Evolutionary conservation across 2,113 vertebrate species (phyloP), one percentile per base, ranked within the genome.

Genomic region (Hippoglossus stenolepis): DNA sequence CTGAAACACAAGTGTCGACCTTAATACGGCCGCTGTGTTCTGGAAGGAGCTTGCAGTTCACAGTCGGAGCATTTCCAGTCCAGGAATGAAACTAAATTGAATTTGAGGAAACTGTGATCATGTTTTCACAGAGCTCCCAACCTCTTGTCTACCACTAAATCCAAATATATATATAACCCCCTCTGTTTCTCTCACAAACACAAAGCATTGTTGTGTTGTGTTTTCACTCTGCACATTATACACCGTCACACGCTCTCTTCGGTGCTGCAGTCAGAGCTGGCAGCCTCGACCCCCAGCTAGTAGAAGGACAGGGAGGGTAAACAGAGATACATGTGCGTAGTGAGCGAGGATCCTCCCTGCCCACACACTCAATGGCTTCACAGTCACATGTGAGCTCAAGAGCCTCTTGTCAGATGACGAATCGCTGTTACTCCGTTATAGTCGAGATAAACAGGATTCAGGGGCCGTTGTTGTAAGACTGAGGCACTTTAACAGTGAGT

Each of bases 301-400:
- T 47, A 77, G 15, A 43, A 67, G 78, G 57, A 18, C 15, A 43
- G 45, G 45, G 45, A 4, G 17, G 45, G 68, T 51, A 80, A 87
- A 85, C 59, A 81, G 62, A 23, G 13, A 75, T 70, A 71, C 70
- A 75, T 79, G 69, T 77, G 73, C 65, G 73, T 62, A 66, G 63
- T 14, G 4, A 75, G 38, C 14, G 6, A 40, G 28, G 45, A 35
- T 43, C 59, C 57, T 65, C 53, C 47, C 59, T 15, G 6, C 17
- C 54, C 56, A 65, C 61, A 40, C 53, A 21, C 47, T 17, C 4
- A 23, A 21, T 43, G 77, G 68, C 31, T 58, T 53, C 62, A 73
- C 58, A 62, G 51, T 60, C 82, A 83, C 75, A n/a, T 73, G 70
- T n/a, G n/a, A n/a, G 14, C 45, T 35, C 62, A 31, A 21, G 35